Conservation (phyloP, 30 jellyfish, hydroid and myxozoan species). For the Rhopilema esculentum region DNA sequence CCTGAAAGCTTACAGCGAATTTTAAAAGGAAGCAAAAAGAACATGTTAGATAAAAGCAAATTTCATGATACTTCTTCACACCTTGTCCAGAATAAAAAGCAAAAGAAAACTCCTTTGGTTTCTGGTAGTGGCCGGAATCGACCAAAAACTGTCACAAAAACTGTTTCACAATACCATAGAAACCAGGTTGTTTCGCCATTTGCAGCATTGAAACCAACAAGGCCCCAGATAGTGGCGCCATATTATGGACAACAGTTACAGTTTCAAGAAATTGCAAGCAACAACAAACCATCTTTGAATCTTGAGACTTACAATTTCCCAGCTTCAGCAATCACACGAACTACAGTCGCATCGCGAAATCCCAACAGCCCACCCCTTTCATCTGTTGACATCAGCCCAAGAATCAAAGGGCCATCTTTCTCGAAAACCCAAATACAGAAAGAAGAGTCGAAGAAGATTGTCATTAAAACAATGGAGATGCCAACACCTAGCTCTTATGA, state of each 20-base stretch:
- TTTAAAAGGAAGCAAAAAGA: not conserved
- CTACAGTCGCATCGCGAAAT: conserved; percentile 5
- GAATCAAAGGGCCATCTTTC: conserved; percentile 36
- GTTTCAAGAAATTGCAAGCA: no score
- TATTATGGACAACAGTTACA: no score
- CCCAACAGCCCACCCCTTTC: not conserved
- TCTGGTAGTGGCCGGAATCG: not conserved
- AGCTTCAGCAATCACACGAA: not conserved
- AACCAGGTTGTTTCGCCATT: not conserved
- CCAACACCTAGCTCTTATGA: conserved; percentile 39
- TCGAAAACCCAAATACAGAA: conserved; percentile 5
- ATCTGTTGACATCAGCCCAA: not conserved
- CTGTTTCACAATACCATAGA: not conserved
- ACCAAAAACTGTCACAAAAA: not conserved
- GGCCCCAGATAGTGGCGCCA: not conserved
- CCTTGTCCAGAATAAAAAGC: not conserved
- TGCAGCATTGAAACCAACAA: not conserved
- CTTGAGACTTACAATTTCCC: not conserved
- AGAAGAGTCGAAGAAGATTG: not conserved
- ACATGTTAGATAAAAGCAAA: not conserved
- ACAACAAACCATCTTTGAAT: no score
- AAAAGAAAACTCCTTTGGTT: not conserved
- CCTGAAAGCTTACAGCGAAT: conserved; percentile 52
- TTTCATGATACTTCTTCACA: no score
- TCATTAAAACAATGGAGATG: conserved; percentile 30